Conservation (phyloP, 2,113 vertebrate genomes). For the Brachyhypopomus gauderio region DNA sequence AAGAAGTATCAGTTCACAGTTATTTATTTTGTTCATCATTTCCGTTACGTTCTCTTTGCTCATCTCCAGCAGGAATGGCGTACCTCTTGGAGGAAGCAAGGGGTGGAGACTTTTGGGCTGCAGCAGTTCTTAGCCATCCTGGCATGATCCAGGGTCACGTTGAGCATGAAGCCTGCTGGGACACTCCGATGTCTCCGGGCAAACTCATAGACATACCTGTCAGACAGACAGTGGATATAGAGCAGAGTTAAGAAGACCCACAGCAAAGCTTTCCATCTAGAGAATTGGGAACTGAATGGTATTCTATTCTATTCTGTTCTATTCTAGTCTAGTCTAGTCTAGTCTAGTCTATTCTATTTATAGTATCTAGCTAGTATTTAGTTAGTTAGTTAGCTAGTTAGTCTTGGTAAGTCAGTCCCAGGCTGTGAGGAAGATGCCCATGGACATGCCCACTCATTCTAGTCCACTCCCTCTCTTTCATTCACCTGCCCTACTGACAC, state of each 20-base stretch:
- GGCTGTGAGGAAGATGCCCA: too few species aligned
- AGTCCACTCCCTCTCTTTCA: too few species aligned
- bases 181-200: conserved; percentile 73
- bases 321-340: too few species aligned
- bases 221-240: not conserved
- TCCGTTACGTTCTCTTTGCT: not conserved
- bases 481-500: too few species aligned
- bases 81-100: conserved; percentile 74
- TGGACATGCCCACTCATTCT: too few species aligned
- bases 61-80: not conserved
- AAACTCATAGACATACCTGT: conserved; percentile 76
- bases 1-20: not conserved
- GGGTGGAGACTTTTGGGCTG: conserved; percentile 8
- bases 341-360: too few species aligned
- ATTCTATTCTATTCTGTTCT: too few species aligned
- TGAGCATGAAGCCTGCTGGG: conserved; percentile 69
- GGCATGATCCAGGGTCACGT: conserved; percentile 67
- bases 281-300: not conserved
- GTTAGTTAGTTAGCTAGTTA: too few species aligned
- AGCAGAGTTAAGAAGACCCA: not conserved
- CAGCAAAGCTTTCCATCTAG: not conserved
- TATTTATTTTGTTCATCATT: not conserved
- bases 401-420: too few species aligned
- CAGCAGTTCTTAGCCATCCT: conserved; percentile 71
- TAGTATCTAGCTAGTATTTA: too few species aligned